Percentiles rank a stretch among this genome's conserved stretches.
Evolutionary conservation across 2,888 invertebrate species (phyloP).

Genomic region (Trachelus iudaicus): DNA sequence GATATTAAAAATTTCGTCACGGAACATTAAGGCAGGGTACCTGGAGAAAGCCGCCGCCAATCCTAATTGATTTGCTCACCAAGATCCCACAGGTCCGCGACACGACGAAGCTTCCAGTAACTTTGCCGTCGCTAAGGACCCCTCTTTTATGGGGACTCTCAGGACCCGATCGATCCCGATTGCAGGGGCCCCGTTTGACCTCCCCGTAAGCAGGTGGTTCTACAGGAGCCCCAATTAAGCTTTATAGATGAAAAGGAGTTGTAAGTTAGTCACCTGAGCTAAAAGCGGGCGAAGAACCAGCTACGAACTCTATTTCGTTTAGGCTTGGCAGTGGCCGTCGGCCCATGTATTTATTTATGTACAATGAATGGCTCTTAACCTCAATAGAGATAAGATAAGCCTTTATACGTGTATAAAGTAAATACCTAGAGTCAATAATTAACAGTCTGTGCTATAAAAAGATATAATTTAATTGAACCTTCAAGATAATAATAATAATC

Average conservation of each 20-base stretch:
- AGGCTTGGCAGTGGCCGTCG: not conserved
- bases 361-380: not conserved
- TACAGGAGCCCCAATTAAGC: conserved; percentile 40
- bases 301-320: not conserved
- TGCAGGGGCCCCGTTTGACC: not conserved
- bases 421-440: not conserved
- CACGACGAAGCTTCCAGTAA: not conserved
- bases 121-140: not conserved
- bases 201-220: not conserved
- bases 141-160: not conserved
- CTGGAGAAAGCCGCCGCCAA: not conserved
- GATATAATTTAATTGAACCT: not conserved
- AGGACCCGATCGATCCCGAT: not conserved
- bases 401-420: not conserved
- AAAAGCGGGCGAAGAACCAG: not conserved
- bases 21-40: not conserved
- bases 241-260: conserved; percentile 25
- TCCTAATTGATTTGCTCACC: conserved; percentile 6
- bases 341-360: not conserved
- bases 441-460: not conserved
- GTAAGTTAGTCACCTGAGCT: not conserved
- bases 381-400: not conserved
- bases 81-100: not conserved
- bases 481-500: not conserved
- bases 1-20: conserved; percentile 18